These are phyloP conservation scores for Cyrtonyx montezumae DNA, from an alignment of 2,113 vertebrate genomes.

Conservation along the genomic window DNA sequence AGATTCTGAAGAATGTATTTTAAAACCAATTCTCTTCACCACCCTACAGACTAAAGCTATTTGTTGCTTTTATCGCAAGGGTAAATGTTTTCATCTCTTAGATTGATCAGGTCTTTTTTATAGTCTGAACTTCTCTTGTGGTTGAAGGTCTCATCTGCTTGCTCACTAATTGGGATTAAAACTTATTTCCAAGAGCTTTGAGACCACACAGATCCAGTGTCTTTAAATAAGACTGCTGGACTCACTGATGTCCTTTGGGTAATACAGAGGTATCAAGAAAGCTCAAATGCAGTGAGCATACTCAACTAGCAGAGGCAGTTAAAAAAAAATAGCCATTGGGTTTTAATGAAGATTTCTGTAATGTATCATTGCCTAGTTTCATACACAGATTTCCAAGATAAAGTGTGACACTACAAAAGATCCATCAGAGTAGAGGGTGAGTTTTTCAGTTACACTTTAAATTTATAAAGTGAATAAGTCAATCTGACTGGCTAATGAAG, in stretches of 20 bases:
- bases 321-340: neutral
- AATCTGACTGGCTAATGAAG: neutral
- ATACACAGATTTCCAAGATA: neutral
- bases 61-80: neutral
- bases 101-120: neutral
- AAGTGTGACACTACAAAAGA: neutral
- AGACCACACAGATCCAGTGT: neutral
- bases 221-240: conserved; percentile 26
- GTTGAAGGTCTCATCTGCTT: conserved; percentile 28
- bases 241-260: conserved; percentile 3
- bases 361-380: neutral
- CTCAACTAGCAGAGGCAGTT: neutral
- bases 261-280: conserved; percentile 62
- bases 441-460: neutral
- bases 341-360: conserved; percentile 4
- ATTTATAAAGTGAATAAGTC: conserved; percentile 7
- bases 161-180: conserved; percentile 9
- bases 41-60: conserved; percentile 17
- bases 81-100: conserved; percentile 22
- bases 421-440: neutral
- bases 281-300: neutral
- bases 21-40: conserved; percentile 19
- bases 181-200: neutral
- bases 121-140: neutral
- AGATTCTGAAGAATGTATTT: conserved; percentile 40